Base-by-base conservation (phyloP, 2,888 invertebrate species). In the Parnassius apollo region DNA sequence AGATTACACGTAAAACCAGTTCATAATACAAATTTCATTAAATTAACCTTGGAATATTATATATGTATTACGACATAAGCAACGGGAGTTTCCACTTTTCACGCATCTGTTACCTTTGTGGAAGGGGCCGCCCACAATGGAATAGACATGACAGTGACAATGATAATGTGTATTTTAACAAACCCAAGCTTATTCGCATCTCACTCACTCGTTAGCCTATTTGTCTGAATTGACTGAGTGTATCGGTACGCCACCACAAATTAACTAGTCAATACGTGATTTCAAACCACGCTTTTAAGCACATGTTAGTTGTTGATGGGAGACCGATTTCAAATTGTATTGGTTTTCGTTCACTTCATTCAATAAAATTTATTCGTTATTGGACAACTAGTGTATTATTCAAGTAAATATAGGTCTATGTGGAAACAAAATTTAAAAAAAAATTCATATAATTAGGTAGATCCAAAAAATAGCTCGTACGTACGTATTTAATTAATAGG, bases 1-100 rank as follows among this genome's bases (percentile, higher is more conserved):
- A 46, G 51, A 10, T 42, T 42, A 52, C 42, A 61, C 25, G 70
- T 67, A 68, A 70, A 69, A 64, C 64, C 64, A 71, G 69, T 75
- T 73, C 62, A 61, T 64, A 50, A 61, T 46, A 44, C 55, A 56
- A 65, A 22, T 58, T 65, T 18, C 35, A 56, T 18, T 2, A 45
- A 58, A 44, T 49, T 58, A 53, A 62, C 58, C 62, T 64, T 55
- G 59, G 62, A 56, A 57, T 61, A 63, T 68, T 63, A 53, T 56
- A 62, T 64, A 63, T 51, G 57, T 64, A 46, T 54, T 60, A 57
- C 59, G 45, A 58, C 57, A 62, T 61, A 60, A 49, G 57, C 59
- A 61, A 53, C 44, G 48, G 1, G 2, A 25, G 57, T 57, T 46
- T 22, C 50, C 44, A 42, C 62, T 49, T 25, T 25, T 25, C 25